phyloP scores from a whole-genome alignment of 2,888 invertebrate species.

The Spodoptera picta region DNA sequence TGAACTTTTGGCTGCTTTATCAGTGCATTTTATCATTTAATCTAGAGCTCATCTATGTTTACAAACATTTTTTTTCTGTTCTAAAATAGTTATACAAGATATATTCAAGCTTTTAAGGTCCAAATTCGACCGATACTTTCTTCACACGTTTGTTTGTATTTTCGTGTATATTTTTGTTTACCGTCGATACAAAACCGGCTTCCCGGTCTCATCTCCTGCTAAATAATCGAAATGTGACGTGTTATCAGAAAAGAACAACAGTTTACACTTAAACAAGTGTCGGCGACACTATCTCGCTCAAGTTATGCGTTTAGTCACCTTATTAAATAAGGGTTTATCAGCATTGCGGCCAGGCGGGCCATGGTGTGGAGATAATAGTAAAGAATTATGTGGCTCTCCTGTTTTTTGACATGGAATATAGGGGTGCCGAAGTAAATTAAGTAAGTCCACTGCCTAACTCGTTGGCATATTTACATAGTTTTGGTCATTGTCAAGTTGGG shows the following conservation, averaged over 20 bases:
- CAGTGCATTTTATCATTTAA: conserved; percentile 35
- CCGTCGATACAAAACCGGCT: conserved; percentile 70
- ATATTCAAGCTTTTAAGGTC: conserved; percentile 28
- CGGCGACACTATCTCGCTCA: conserved; percentile 73
- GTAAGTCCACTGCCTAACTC: neutral
- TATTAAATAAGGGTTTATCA: conserved; percentile 85
- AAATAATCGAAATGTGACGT: conserved; percentile 86
- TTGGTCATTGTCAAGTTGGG: too few species aligned
- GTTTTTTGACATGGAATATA: conserved; percentile 21
- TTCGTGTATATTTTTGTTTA: conserved; percentile 63
- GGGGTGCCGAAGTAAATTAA: conserved; percentile 1
- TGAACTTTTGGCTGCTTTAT: conserved; percentile 55
- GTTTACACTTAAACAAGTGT: conserved; percentile 88
- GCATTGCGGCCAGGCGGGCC: conserved; percentile 55
- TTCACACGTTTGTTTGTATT: conserved; percentile 41
- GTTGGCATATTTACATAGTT: too few species aligned
- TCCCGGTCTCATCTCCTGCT: conserved; percentile 66
- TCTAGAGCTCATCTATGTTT: conserved; percentile 42
- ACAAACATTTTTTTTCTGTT: conserved; percentile 1
- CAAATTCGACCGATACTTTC: conserved; percentile 22
- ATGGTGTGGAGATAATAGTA: conserved; percentile 36
- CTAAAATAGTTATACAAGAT: neutral
- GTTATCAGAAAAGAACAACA: conserved; percentile 85
- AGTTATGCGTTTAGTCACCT: conserved; percentile 83
- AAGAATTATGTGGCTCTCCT: conserved; percentile 60